Base-by-base conservation (phyloP, 2,888 invertebrate species). In the Pseudoips prasinana region DNA sequence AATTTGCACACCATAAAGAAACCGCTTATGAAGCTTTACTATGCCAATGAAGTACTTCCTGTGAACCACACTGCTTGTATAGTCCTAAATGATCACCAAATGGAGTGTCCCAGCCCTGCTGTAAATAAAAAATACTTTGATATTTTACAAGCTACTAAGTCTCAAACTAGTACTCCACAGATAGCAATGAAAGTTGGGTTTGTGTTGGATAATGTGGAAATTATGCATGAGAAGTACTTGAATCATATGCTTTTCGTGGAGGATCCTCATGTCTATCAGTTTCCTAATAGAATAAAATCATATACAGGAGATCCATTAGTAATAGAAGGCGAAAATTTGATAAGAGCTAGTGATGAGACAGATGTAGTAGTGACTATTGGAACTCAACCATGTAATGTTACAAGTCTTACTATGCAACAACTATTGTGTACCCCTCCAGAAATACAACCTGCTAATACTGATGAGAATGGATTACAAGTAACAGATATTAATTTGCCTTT, bases 311-410 rank as follows among this genome's bases (percentile, higher is more conserved):
- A 97, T 73, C 96, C 96, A n/a, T 83, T 98, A 31, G 97, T 98
- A 0, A 97, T 98, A 62, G 97, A 98, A 90, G 99, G 99, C n/a
- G 96, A 96, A 73, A 94, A 96, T 80, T 90, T 99, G 56, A 96
- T 96, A 73, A 91, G 95, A 56, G 98, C 98, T 4, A 96, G 97
- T 64, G 97, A 97, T 76, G 97, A 98, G 73, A 92, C 95, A 3
- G 99, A 98, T 80, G 96, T 98, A 0, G 92, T 94, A 56, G 98
- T 99, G 2, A 96, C 95, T 8, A 97, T 99, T 53, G 99, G 99
- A 2, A 92, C 92, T 2, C 92, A 93, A 61, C 92, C 93, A 18
- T 99, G 99, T 72, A 98, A 98, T 82, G 96, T 99, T 7, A 98
- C 98, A 1, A 96, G 98, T 43, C 89, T 99, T 26, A 97, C 98